Conservation (phyloP, 2,113 vertebrate genomes). For the Eublepharis macularius region DNA sequence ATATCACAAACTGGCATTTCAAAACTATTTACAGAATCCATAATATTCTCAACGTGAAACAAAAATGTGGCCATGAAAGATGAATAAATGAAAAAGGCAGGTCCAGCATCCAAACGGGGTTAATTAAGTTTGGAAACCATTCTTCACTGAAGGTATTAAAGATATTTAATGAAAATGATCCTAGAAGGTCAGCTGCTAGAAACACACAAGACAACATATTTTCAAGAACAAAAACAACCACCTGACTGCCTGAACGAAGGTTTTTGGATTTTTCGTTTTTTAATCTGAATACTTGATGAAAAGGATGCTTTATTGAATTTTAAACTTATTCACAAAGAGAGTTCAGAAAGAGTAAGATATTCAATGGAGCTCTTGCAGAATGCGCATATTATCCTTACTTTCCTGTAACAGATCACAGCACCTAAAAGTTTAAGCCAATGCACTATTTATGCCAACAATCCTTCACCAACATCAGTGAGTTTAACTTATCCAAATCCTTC, state of each 20-base stretch:
- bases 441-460: slow-evolving; percentile 2
- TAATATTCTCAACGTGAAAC: slow-evolving; percentile 71
- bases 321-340: slow-evolving; percentile 44
- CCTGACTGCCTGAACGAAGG: slow-evolving; percentile 71
- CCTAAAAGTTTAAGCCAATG: not conserved
- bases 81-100: slow-evolving; percentile 54
- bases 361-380: not conserved
- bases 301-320: slow-evolving; percentile 73
- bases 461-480: slow-evolving; percentile 29
- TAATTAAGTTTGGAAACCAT: slow-evolving; percentile 77
- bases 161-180: slow-evolving; percentile 73
- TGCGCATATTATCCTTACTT: not conserved
- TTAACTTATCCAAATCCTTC: slow-evolving; percentile 33
- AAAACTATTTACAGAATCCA: slow-evolving; percentile 77
- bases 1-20: slow-evolving; percentile 83
- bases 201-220: slow-evolving; percentile 45
- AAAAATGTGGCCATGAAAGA: slow-evolving; percentile 58
- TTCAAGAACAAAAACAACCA: slow-evolving; percentile 69
- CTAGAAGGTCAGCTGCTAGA: slow-evolving; percentile 60
- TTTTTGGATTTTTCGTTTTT: not conserved
- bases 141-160: slow-evolving; percentile 52
- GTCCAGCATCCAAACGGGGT: slow-evolving; percentile 63
- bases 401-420: not conserved
- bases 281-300: slow-evolving; percentile 69
- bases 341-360: not conserved